phyloP scores from a whole-genome alignment of 2,888 invertebrate species.

The Euproctis similis region DNA sequence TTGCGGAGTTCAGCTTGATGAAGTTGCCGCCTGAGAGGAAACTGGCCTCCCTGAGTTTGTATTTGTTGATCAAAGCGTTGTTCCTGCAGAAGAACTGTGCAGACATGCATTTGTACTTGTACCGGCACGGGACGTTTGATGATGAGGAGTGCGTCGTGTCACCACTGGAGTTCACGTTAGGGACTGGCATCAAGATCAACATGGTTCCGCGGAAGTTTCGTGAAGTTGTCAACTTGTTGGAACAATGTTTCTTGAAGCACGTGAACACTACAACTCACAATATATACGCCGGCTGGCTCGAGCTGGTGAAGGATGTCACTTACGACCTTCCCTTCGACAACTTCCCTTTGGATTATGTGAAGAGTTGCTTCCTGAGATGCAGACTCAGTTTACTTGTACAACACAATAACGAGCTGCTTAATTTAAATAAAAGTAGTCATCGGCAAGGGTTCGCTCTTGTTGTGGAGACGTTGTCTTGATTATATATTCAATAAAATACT shows the following conservation, averaged over 20 bases:
- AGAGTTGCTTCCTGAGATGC: slow-evolving; percentile 8
- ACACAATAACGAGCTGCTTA: too few relatives aligned
- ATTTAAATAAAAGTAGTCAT: too few relatives aligned
- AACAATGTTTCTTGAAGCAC: background rate
- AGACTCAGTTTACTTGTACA: slow-evolving; percentile 6
- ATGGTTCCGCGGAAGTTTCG: slow-evolving; percentile 8
- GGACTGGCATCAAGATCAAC: too few relatives aligned
- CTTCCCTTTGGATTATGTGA: slow-evolving; percentile 12
- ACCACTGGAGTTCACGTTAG: too few relatives aligned
- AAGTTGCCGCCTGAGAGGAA: background rate
- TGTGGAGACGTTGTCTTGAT: too few relatives aligned
- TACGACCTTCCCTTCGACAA: slow-evolving; percentile 13
- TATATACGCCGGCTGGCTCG: background rate
- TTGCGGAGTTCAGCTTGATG: slow-evolving; percentile 1
- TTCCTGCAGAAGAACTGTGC: slow-evolving; percentile 8
- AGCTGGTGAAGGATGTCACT: background rate
- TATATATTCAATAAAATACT: too few relatives aligned
- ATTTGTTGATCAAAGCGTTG: slow-evolving; percentile 9
- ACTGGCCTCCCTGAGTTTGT: slow-evolving; percentile 8
- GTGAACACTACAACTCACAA: too few relatives aligned
- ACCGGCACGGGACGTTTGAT: too few relatives aligned
- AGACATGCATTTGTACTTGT: slow-evolving; percentile 7
- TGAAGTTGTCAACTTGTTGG: slow-evolving; percentile 11
- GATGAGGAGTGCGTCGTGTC: background rate
- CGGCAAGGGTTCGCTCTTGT: too few relatives aligned